Evolutionary conservation across 2,888 invertebrate species (phyloP).

Genomic region (Monoplex corrugatus): DNA sequence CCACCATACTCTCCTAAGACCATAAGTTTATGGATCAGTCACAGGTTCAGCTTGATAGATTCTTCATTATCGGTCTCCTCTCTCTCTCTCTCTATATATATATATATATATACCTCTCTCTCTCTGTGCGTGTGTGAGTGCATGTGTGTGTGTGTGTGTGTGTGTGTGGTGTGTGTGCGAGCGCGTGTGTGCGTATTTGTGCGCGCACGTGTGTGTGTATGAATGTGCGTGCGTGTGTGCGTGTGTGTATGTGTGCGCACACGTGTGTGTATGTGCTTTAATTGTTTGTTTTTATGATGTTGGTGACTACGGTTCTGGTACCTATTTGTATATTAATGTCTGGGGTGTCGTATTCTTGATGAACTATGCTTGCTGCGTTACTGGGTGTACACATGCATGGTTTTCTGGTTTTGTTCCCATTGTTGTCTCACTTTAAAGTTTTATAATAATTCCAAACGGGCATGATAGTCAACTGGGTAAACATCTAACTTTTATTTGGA

Average conservation of each 20-base stretch:
- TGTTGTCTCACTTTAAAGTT: too few relatives aligned
- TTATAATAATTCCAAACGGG: too few relatives aligned
- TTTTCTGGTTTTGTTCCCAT: too few relatives aligned
- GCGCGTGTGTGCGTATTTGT: not conserved
- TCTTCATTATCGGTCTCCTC: too few relatives aligned
- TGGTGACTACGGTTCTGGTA: not conserved
- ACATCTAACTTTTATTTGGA: too few relatives aligned
- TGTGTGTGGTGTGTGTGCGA: not conserved
- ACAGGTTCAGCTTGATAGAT: too few relatives aligned
- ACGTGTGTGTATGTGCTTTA: not conserved
- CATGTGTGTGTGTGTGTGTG: not conserved
- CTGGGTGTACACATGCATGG: too few relatives aligned
- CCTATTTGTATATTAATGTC: not conserved
- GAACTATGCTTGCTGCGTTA: too few relatives aligned
- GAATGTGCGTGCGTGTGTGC: conserved; percentile 11
- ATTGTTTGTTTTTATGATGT: not conserved
- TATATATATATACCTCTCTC: not conserved
- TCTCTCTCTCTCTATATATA: not conserved
- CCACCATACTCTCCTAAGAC: too few relatives aligned
- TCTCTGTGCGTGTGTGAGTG: not conserved
- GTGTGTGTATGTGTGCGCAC: not conserved
- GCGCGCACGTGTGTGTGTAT: not conserved
- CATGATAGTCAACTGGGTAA: too few relatives aligned
- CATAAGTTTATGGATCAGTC: too few relatives aligned
- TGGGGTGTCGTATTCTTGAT: too few relatives aligned